Conservation (phyloP, 2,888 invertebrate genomes). For the Leptopilina syphax region DNA sequence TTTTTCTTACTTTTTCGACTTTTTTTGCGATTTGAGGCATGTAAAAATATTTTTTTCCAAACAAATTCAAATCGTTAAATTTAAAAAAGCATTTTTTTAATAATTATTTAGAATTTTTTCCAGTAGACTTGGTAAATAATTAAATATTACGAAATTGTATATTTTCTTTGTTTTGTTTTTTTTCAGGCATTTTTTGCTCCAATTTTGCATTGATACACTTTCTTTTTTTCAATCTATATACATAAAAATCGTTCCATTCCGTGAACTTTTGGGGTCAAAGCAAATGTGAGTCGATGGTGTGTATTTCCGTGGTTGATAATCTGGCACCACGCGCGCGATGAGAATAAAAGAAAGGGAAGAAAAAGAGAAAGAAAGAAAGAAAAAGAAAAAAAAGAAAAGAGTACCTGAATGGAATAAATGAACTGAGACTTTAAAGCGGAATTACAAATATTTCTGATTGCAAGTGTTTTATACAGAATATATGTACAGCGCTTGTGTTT, state of each 20-base stretch:
- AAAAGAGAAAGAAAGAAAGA: too few species aligned
- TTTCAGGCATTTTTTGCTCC: conserved; percentile 25
- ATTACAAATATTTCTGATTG: conserved; percentile 36
- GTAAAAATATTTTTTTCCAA: too few species aligned
- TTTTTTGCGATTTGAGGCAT: too few species aligned
- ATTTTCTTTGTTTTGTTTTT: not conserved
- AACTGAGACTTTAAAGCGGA: conserved; percentile 24
- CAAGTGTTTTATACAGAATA: not conserved
- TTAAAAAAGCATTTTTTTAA: too few species aligned
- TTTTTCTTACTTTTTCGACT: too few species aligned
- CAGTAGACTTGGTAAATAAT: too few species aligned
- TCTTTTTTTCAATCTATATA: conserved; percentile 24
- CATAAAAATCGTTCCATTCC: conserved; percentile 30
- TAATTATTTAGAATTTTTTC: too few species aligned
- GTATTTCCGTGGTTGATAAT: conserved; percentile 36
- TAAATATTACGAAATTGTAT: too few species aligned
- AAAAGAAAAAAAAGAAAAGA: too few species aligned
- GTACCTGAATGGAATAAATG: conserved; percentile 34
- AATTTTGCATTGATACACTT: conserved; percentile 15
- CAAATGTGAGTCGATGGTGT: not conserved
- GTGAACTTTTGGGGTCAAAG: conserved; percentile 34
- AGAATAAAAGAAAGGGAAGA: too few species aligned
- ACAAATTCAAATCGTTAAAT: too few species aligned
- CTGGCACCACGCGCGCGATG: not conserved
- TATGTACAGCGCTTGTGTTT: too few species aligned